Evolutionary conservation across 2,113 vertebrate genomes (phyloP), one percentile per base, ranked within the genome.

Genomic region (Anser brachyrhynchus): DNA sequence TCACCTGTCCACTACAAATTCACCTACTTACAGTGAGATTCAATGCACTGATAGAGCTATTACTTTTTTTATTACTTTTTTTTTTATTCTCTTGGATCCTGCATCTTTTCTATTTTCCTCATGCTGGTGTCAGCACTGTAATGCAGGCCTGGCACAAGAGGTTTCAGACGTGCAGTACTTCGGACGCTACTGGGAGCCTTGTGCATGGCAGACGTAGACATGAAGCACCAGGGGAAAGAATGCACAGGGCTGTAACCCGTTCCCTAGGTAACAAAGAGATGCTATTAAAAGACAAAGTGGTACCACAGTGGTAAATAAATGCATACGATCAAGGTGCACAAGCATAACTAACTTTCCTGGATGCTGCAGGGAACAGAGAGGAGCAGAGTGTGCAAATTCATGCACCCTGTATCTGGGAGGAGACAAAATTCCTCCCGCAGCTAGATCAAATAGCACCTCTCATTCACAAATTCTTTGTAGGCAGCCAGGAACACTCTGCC

Each of bases 231-330:
- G 28, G 61, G 49, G 33, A 44, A 65, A 41, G 55, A 93, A 82
- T 3, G 35, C 37, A 61, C 65, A 21, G 43, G 84, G 71, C 81
- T 87, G 86, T 49, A 82, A 51, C 10, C 79, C 57, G 92, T 93
- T 95, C 86, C 95, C 92, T 70, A 73, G 92, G 93, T 79, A 94
- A 96, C 92, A 83, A 57, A 64, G 52, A 25, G 19, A 59, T n/a
- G 43, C 39, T 44, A 58, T 79, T 52, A 62, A 67, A 81, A 90
- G 43, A 61, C 74, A 73, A 92, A 67, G 62, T 29, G 35, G 59
- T 55, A n/a, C 58, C 61, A 43, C 0, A 2, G 33, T 54, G 64
- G 26, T 84, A 69, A 87, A 76, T 75, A 80, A 79, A 72, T 11
- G 46, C 71, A 67, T 49, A 46, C 18, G 76, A 61, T 37, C 71